Conservation (phyloP, 2,888 invertebrate species). For the Agrotis clavis region DNA sequence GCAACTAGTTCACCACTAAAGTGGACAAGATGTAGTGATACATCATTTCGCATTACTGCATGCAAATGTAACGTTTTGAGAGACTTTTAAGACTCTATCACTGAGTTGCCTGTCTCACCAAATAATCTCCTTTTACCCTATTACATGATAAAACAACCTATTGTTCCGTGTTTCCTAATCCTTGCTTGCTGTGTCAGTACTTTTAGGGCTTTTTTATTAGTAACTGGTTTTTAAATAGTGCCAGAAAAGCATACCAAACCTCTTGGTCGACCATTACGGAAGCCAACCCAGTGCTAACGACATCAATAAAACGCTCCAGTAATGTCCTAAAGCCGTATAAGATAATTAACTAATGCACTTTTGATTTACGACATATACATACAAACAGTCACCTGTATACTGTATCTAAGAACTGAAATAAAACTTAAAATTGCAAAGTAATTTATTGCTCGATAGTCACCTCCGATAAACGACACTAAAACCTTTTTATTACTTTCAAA, state of each 20-base stretch:
- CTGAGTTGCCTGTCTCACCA: too few relatives aligned
- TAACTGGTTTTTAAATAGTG: too few relatives aligned
- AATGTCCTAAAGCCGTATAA: constrained; percentile 23
- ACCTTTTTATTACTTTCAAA: constrained; percentile 81
- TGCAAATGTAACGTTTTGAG: too few relatives aligned
- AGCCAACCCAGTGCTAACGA: constrained; percentile 30
- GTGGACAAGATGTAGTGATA: too few relatives aligned
- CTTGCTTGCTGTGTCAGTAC: background rate
- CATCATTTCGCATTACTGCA: too few relatives aligned
- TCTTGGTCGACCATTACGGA: constrained; percentile 1
- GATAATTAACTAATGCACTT: constrained; percentile 57
- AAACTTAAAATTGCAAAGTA: constrained; percentile 70
- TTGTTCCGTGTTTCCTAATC: background rate
- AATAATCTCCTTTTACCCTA: too few relatives aligned
- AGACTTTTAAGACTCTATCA: too few relatives aligned
- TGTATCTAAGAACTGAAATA: constrained; percentile 62
- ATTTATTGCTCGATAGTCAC: constrained; percentile 73
- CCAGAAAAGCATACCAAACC: background rate
- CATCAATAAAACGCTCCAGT: constrained; percentile 45
- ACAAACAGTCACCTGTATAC: constrained; percentile 33
- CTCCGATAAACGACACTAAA: constrained; percentile 72
- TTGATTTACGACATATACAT: constrained; percentile 53
- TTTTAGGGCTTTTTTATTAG: background rate
- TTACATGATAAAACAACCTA: background rate
- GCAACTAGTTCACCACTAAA: too few relatives aligned